A percentile compares a stretch with the other conserved stretches of the same genome.
These are phyloP conservation scores for Thalassoma bifasciatum DNA, from an alignment of 2,113 vertebrate species.

Conservation along the genomic window DNA sequence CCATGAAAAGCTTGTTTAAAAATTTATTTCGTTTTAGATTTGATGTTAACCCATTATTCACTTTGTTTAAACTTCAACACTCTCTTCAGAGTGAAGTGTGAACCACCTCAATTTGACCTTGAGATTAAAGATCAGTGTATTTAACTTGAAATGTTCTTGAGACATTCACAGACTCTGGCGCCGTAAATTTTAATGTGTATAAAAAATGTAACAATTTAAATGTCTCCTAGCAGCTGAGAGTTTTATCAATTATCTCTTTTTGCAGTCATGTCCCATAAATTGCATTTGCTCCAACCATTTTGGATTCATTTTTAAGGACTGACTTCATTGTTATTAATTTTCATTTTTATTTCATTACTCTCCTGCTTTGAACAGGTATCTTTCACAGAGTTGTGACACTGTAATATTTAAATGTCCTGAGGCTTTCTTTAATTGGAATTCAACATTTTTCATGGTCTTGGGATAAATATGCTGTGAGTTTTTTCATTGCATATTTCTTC, in stretches of 20 bases:
- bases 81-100: background rate
- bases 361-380: conserved; percentile 43
- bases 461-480: conserved; percentile 37
- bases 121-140: background rate
- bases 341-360: conserved; percentile 45
- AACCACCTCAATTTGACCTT: background rate
- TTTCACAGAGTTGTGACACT: conserved; percentile 19
- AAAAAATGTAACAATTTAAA: background rate
- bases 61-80: background rate
- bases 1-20: background rate
- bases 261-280: conserved; percentile 22
- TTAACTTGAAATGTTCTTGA: background rate
- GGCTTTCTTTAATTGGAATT: conserved; percentile 62
- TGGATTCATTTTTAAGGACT: conserved; percentile 24
- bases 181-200: background rate
- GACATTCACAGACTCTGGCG: background rate
- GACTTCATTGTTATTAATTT: conserved; percentile 47
- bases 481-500: conserved; percentile 34
- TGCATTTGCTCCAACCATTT: conserved; percentile 35
- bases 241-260: conserved; percentile 36
- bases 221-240: conserved; percentile 4
- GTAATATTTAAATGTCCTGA: conserved; percentile 39
- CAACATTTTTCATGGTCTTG: conserved; percentile 19
- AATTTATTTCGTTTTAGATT: too few species aligned
- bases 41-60: background rate